Base-by-base conservation (phyloP, 2,113 vertebrate species). In the Misgurnus anguillicaudatus region DNA sequence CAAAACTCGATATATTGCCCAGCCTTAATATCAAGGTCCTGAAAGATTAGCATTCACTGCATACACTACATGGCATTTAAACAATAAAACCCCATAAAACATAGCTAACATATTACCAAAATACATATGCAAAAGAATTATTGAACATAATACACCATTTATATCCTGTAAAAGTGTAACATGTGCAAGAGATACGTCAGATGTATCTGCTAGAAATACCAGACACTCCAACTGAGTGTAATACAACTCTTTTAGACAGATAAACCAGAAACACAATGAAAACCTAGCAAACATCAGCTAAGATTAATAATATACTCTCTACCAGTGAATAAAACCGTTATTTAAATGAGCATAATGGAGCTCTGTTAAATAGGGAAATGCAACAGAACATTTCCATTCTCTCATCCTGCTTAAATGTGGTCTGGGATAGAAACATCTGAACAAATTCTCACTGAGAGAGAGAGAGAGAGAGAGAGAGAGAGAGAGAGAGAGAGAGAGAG, bases 311-410 rank as follows among this genome's bases (percentile, higher is more conserved):
- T 62, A 6, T 11, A 36, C 45, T 24, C 60, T 79, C 45, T n/a
- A 39, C 13, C 9, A 47, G 5, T 68, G 38, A 67, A 78, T 61
- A 70, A 48, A 55, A 13, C 11, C 42, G 16, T 47, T 71, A 55
- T 64, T 71, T 13, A 64, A 61, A 19, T 4, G 36, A 62, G 17
- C 45, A 24, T 38, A 41, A 63, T 70, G 24, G 17, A 69, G 42
- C 21, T 58, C 51, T 45, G 42, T 48, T 19, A 48, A 31, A 71
- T 53, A 79, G 53, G 41, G 67, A 70, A 61, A 68, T 4, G 8
- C 62, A 57, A 42, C 31, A 67, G 86, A 87, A 89, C 89, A 87
- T 81, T 92, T 92, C 90, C 91, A 92, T 91, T 91, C 88, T 83
- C 88, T 90, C 87, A 89, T 69, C 85, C 86, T 78, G 71, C 88